These are phyloP conservation scores for Enhydra lutris DNA, from an alignment of 2,113 vertebrate species.

Conservation along the genomic window DNA sequence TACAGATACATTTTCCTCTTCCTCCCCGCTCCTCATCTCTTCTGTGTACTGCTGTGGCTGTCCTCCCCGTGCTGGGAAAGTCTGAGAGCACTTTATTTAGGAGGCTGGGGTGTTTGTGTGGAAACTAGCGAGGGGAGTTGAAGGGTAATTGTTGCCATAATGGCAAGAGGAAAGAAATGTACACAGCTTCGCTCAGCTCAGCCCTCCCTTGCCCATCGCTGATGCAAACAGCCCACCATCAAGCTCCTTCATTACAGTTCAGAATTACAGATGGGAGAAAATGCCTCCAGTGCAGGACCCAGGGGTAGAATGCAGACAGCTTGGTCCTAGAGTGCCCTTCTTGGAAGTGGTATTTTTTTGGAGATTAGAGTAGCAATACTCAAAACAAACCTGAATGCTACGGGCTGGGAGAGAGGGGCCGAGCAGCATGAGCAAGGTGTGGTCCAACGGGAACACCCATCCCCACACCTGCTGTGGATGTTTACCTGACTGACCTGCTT, in stretches of 20 bases:
- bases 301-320: background rate
- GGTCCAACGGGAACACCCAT: background rate
- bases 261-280: background rate
- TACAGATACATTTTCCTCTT: accelerated
- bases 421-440: background rate
- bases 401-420: background rate
- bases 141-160: background rate
- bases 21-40: background rate
- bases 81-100: background rate
- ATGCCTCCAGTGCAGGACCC: background rate
- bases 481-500: background rate
- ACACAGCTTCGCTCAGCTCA: background rate
- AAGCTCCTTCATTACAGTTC: background rate
- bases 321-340: background rate
- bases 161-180: background rate
- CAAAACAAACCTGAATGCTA: background rate
- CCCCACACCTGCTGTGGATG: background rate
- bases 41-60: background rate
- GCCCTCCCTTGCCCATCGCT: background rate
- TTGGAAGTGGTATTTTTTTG: background rate
- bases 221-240: background rate
- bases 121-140: background rate
- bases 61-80: background rate
- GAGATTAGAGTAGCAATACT: background rate
- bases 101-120: background rate